A percentile compares a stretch with the other conserved stretches of the same genome.
Evolutionary conservation across 2,113 vertebrate genomes (phyloP).

Genomic region (Tor tambroides): DNA sequence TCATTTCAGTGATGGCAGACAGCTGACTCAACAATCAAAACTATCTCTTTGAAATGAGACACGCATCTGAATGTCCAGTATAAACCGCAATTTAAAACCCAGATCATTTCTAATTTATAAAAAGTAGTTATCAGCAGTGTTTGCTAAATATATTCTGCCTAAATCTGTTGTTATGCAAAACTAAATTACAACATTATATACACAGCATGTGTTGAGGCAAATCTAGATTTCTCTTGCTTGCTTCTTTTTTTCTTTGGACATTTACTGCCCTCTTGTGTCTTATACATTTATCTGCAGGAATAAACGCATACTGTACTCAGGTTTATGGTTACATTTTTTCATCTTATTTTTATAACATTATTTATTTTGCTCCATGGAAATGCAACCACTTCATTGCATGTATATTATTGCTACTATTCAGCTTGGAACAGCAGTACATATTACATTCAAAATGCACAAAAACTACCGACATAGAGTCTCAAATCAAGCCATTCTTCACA

Average conservation of each 20-base stretch:
- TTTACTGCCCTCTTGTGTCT: conserved; percentile 31
- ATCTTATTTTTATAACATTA: too few relatives aligned
- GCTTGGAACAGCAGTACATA: neutral
- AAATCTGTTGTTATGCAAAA: neutral
- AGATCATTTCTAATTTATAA: too few relatives aligned
- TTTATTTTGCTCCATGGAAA: too few relatives aligned
- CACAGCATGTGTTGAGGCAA: neutral
- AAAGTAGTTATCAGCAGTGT: too few relatives aligned
- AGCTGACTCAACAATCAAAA: too few relatives aligned
- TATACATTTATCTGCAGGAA: neutral
- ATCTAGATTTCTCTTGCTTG: neutral
- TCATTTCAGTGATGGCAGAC: too few relatives aligned
- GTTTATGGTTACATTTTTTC: neutral
- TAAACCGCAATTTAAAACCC: too few relatives aligned
- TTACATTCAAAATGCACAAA: neutral
- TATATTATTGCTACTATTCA: neutral
- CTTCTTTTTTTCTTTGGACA: neutral
- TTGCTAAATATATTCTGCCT: too few relatives aligned
- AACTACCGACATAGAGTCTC: neutral
- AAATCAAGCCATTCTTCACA: neutral
- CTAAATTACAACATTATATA: neutral
- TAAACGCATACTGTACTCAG: neutral
- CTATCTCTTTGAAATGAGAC: too few relatives aligned
- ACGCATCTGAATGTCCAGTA: too few relatives aligned
- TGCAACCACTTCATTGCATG: neutral